Conservation (phyloP, 2,888 invertebrate species). For the Drosophila algonquin region DNA sequence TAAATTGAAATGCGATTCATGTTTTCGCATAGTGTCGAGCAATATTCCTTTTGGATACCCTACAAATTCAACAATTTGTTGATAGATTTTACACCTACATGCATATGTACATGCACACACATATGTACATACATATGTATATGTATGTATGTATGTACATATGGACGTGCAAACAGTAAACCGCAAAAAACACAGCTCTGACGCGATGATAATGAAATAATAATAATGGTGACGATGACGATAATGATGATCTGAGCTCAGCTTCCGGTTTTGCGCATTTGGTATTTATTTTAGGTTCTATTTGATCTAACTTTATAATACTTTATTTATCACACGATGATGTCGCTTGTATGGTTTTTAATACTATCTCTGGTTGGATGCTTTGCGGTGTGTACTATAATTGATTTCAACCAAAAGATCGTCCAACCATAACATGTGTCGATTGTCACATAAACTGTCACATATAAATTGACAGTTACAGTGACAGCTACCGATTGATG, state of each 20-base stretch:
- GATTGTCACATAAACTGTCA: slow-evolving; percentile 68
- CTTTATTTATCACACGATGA: slow-evolving; percentile 6
- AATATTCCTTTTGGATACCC: slow-evolving; percentile 8
- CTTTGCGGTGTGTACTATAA: slow-evolving; percentile 45
- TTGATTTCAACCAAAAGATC: slow-evolving; percentile 73
- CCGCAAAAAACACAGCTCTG: slow-evolving; percentile 63
- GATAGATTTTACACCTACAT: slow-evolving; percentile 43
- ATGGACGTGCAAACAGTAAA: slow-evolving; percentile 28
- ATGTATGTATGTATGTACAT: background rate
- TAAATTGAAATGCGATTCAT: slow-evolving; percentile 30
- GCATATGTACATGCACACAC: no score
- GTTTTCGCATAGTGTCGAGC: slow-evolving; percentile 41
- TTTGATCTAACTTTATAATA: slow-evolving; percentile 12
- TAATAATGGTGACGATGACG: slow-evolving; percentile 3
- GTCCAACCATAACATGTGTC: slow-evolving; percentile 57
- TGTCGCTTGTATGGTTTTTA: slow-evolving; percentile 37
- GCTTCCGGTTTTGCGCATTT: slow-evolving; percentile 67
- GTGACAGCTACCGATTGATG: background rate
- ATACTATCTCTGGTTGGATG: slow-evolving; percentile 25
- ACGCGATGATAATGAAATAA: slow-evolving; percentile 43
- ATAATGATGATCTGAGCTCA: slow-evolving; percentile 49
- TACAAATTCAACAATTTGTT: slow-evolving; percentile 53
- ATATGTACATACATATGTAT: background rate
- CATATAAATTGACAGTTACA: slow-evolving; percentile 25
- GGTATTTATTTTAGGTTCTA: slow-evolving; percentile 27